These are phyloP conservation scores for Alcedo quadribrachys DNA, from an alignment of 2,797 vertebrate species.

Conservation along the genomic window DNA sequence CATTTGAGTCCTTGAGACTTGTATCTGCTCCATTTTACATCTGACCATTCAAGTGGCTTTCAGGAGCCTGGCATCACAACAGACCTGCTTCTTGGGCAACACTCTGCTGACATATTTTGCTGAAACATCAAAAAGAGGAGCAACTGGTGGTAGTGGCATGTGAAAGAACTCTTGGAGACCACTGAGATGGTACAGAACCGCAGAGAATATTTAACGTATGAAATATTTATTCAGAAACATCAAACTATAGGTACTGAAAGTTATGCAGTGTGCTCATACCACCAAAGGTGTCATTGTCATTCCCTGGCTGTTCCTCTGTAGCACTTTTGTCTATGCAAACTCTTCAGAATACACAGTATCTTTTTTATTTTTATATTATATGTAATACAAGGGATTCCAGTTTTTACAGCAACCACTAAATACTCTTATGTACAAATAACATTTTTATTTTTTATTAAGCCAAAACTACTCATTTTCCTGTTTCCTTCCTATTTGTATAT, in stretches of 20 bases:
- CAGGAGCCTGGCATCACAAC: not conserved
- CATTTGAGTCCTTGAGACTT: fast-evolving
- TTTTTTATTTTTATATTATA: not conserved
- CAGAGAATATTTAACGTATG: not conserved
- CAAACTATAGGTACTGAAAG: not conserved
- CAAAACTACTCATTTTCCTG: not conserved
- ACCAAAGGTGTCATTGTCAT: not conserved
- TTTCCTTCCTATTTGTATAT: not conserved
- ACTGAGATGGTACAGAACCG: not conserved
- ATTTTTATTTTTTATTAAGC: not conserved
- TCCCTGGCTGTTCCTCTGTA: not conserved
- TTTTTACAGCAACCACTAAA: not conserved
- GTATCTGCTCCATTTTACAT: not conserved
- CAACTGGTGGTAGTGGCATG: not conserved
- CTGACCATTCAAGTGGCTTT: not conserved
- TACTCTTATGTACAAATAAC: not conserved
- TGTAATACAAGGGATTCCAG: not conserved
- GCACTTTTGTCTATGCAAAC: not conserved
- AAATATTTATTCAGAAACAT: not conserved
- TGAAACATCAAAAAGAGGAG: not conserved
- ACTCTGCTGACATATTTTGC: not conserved
- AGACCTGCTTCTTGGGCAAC: not conserved
- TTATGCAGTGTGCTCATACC: not conserved
- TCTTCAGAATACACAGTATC: not conserved
- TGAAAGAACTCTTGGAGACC: not conserved